Conservation (phyloP, 2,888 invertebrate genomes). For the Sicus ferrugineus region DNA sequence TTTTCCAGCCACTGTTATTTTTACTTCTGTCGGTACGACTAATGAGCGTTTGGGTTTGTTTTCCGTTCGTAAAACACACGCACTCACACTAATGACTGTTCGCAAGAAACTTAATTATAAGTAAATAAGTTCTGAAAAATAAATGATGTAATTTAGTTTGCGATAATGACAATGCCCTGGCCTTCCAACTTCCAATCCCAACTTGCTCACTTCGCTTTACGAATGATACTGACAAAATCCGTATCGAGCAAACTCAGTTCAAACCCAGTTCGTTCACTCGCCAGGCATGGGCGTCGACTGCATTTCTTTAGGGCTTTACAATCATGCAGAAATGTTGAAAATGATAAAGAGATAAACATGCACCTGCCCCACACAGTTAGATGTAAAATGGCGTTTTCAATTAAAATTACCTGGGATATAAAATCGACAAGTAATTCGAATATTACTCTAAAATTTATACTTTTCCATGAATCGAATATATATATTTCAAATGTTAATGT, state of each 20-base stretch:
- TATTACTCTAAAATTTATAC: too few relatives aligned
- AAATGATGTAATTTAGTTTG: slow-evolving; percentile 50
- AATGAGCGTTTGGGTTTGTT: slow-evolving; percentile 26
- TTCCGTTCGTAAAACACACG: neutral
- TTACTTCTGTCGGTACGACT: slow-evolving; percentile 25
- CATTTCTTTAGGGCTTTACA: neutral
- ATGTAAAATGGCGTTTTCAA: too few relatives aligned
- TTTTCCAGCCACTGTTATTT: slow-evolving; percentile 4
- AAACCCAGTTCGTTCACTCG: slow-evolving; percentile 31
- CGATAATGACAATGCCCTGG: slow-evolving; percentile 48
- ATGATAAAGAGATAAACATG: too few relatives aligned
- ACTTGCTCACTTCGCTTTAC: slow-evolving; percentile 16
- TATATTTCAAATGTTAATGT: too few relatives aligned
- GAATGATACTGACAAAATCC: slow-evolving; percentile 22
- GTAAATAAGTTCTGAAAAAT: slow-evolving; percentile 41
- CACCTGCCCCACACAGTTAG: too few relatives aligned
- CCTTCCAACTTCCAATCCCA: neutral
- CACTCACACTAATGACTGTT: slow-evolving; percentile 32
- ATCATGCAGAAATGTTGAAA: too few relatives aligned
- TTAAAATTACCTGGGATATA: too few relatives aligned
- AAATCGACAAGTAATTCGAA: too few relatives aligned
- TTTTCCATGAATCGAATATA: too few relatives aligned
- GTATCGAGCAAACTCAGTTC: slow-evolving; percentile 16
- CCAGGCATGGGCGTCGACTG: neutral
- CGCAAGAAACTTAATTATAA: slow-evolving; percentile 37